A percentile compares a stretch with the other conserved stretches of the same genome.
Conservation (phyloP, 2,113 vertebrate genomes). For the Ahaetulla prasina region DNA sequence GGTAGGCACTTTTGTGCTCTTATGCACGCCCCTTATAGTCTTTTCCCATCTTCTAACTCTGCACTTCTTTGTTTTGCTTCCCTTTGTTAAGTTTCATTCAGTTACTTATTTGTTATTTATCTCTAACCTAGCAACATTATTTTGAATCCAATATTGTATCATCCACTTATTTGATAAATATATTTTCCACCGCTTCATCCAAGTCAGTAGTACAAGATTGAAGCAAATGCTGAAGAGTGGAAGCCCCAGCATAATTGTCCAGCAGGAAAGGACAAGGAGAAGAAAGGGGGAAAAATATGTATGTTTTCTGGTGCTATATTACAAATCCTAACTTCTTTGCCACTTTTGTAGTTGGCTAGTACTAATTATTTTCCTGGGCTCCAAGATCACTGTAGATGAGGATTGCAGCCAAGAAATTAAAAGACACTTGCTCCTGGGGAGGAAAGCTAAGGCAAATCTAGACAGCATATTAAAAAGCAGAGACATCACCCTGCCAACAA, state of each 20-base stretch:
- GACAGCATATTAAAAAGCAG: no score
- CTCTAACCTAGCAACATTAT: neutral
- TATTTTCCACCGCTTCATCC: neutral
- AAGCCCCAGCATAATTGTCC: neutral
- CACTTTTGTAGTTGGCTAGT: neutral
- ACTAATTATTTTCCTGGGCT: no score
- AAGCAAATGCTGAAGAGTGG: neutral
- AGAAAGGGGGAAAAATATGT: neutral
- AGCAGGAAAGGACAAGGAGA: neutral
- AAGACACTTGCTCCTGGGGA: no score
- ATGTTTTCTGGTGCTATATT: neutral
- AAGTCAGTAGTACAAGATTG: neutral
- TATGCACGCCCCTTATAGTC: no score
- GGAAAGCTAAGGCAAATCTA: no score
- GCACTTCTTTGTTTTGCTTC: neutral
- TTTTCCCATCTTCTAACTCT: neutral
- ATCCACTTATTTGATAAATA: neutral
- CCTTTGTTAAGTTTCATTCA: neutral
- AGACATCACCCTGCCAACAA: no score
- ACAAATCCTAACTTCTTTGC: neutral
- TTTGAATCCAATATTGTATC: neutral
- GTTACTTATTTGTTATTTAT: neutral
- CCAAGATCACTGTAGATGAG: no score
- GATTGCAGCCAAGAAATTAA: no score
- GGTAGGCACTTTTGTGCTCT: no score